Base-by-base conservation (phyloP, 2,113 vertebrate species). In the Channa argus region DNA sequence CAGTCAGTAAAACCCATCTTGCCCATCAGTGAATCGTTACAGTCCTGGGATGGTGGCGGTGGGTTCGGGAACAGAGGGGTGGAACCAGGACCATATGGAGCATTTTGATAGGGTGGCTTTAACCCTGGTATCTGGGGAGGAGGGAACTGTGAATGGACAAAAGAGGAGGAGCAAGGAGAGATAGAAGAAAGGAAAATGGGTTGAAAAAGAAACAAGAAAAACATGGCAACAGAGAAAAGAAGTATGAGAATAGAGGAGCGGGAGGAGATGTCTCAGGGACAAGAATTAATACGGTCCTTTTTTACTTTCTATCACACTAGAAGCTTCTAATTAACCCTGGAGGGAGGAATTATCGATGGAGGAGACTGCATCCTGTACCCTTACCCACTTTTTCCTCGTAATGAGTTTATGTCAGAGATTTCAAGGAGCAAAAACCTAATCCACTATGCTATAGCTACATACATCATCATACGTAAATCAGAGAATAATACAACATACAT, bases 61-160 rank as follows among this genome's bases (percentile, higher is more conserved):
- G 94, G 84, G 88, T 89, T 89, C 75, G 95, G 93, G 87, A 96
- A 96, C 82, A 96, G 82, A 80, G 95, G 90, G 79, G 93, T 77
- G 77, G 93, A 88, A 78, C 93, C 94, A 36, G 93, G 90, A 89
- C 94, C 94, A 59, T 95, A 96, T 49, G 95, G 92, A 73, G 89
- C 91, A 73, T 93, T 92, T 71, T 93, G 94, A 93, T 95, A 96
- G 80, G 95, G 95, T 84, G 95, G 92, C 94, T 97, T 97, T 77
- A 95, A 90, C 84, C 93, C 94, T n/a, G 91, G 87, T 77, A 93
- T 69, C 91, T 92, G 94, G 60, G 89, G 91, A 60, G 88, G 89
- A 65, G 90, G 90, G 78, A 93, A 92, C 93, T 94, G 66, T 7
- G 14, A 53, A 46, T 6, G 68, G 37, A 36, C 3, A 5, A 37